Conservation (phyloP, 2,797 vertebrate genomes). For the Microctenopoma stevenorrisi region DNA sequence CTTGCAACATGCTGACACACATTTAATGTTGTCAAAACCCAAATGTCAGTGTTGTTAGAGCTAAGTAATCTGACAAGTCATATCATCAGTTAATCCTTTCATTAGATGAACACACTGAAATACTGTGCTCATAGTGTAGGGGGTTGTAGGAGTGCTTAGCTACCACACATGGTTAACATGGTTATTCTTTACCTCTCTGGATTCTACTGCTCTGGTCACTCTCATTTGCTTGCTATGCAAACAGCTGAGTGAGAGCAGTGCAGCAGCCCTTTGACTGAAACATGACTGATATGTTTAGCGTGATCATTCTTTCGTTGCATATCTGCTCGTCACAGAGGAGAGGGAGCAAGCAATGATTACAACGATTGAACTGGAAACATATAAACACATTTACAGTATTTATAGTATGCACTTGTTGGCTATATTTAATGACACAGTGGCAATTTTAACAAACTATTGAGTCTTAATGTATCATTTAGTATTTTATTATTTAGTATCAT, state of each 20-base stretch:
- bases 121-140: too few species aligned
- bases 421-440: too few species aligned
- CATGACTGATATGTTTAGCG: slow-evolving; percentile 13
- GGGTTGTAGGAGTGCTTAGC: too few species aligned
- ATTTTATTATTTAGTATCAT: too few species aligned
- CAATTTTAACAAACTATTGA: too few species aligned
- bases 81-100: too few species aligned
- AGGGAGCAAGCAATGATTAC: slow-evolving; percentile 31
- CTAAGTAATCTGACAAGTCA: too few species aligned
- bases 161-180: too few species aligned
- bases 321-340: background rate
- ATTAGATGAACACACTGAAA: too few species aligned
- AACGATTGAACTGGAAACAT: background rate
- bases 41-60: background rate
- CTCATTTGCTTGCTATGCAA: slow-evolving; percentile 73
- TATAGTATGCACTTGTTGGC: too few species aligned
- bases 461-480: too few species aligned
- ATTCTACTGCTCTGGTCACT: slow-evolving; percentile 13
- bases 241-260: slow-evolving; percentile 26
- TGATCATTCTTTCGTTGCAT: background rate
- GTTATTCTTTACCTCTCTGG: background rate
- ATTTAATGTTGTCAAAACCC: background rate
- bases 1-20: background rate
- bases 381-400: too few species aligned
- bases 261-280: slow-evolving; percentile 7